A percentile compares a stretch with the other conserved stretches of the same genome.
These are phyloP conservation scores for Fragum whitleyi DNA, from an alignment of 2,888 invertebrate genomes.

Conservation along the genomic window DNA sequence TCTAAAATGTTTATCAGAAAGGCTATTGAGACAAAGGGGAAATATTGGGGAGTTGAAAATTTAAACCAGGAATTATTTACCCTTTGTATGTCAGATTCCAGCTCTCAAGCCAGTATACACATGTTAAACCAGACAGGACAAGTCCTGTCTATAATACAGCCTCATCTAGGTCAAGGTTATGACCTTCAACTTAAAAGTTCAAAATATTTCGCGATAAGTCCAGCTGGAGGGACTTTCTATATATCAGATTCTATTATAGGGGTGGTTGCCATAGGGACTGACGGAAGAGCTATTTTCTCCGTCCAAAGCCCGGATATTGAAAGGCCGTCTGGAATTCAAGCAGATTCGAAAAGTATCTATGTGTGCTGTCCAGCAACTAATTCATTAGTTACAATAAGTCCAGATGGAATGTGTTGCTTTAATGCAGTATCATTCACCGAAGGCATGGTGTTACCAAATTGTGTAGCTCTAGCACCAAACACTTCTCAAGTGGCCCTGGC, in stretches of 20 bases:
- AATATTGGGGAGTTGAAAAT: slow-evolving; percentile 33
- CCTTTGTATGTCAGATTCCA: slow-evolving; percentile 15
- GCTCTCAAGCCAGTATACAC: slow-evolving; percentile 13
- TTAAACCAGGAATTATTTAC: slow-evolving; percentile 36
- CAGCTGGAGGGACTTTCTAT: slow-evolving; percentile 41
- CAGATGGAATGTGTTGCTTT: slow-evolving; percentile 3
- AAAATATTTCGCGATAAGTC: slow-evolving; percentile 32
- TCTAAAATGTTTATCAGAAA: slow-evolving; percentile 20
- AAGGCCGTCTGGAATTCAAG: slow-evolving; percentile 21
- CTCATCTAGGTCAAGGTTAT: slow-evolving; percentile 9
- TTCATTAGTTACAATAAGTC: slow-evolving; percentile 15
- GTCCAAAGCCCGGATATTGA: slow-evolving; percentile 16
- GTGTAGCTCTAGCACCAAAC: slow-evolving; percentile 9
- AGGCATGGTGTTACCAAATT: slow-evolving; percentile 13
- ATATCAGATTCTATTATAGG: slow-evolving; percentile 23
- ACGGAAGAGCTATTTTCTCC: slow-evolving; percentile 36
- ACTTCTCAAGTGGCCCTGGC: background rate
- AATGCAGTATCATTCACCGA: background rate
- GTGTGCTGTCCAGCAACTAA: slow-evolving; percentile 24
- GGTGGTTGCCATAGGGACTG: slow-evolving; percentile 36
- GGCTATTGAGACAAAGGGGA: slow-evolving; percentile 17
- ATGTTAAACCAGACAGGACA: slow-evolving; percentile 28
- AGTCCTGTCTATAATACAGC: slow-evolving; percentile 28
- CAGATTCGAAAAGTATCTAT: slow-evolving; percentile 34
- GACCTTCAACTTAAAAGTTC: slow-evolving; percentile 3